Conservation (phyloP, 2,797 vertebrate genomes). For the Melanotaenia maccullochi region DNA sequence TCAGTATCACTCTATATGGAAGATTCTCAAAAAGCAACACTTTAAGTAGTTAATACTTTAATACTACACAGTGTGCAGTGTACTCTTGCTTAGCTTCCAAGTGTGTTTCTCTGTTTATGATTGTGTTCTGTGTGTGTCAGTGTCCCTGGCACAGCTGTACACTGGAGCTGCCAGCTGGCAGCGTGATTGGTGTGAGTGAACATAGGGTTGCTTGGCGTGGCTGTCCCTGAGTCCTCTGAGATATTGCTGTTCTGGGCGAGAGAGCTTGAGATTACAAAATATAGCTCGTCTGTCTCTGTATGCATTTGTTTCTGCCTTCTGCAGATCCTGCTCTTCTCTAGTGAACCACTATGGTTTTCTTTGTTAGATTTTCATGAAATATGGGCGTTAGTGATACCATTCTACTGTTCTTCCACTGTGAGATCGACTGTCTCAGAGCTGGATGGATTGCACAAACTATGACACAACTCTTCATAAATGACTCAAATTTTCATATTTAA, state of each 20-base stretch:
- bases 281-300: not conserved
- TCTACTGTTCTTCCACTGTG: not conserved
- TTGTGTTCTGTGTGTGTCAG: conserved; percentile 25
- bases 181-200: conserved; percentile 52
- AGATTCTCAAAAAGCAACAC: conserved; percentile 21
- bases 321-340: not conserved
- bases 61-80: conserved; percentile 16
- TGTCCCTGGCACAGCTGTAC: conserved; percentile 64
- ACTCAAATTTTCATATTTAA: not conserved
- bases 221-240: conserved; percentile 28
- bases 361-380: not conserved
- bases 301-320: not conserved
- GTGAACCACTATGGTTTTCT: not conserved
- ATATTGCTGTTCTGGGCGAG: conserved; percentile 23
- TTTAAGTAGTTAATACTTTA: conserved; percentile 8
- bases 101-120: conserved; percentile 32
- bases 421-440: not conserved
- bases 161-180: conserved; percentile 64
- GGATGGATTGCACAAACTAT: not conserved
- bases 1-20: not conserved
- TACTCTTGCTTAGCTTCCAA: conserved; percentile 1
- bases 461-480: not conserved
- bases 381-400: not conserved
- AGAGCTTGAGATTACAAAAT: conserved; percentile 31
- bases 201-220: conserved; percentile 15